phyloP scores from a whole-genome alignment of 23 tunicate genomes.

The Clavelina lepadiformis region DNA sequence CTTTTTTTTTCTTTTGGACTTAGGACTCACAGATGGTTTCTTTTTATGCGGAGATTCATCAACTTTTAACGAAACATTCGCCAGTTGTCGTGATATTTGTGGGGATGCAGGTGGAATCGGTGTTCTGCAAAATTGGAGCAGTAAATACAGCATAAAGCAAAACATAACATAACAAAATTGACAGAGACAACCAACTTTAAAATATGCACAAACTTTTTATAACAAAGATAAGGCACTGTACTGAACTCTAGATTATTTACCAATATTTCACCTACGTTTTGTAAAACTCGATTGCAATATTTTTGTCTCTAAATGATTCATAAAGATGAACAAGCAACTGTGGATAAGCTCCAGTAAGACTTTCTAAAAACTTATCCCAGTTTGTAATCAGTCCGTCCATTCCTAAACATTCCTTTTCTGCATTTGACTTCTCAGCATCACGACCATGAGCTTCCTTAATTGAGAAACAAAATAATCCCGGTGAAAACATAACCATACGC shows the following conservation, averaged over 20 bases:
- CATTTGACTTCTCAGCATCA: constrained; percentile 4
- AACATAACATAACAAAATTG: background rate
- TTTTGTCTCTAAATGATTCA: constrained; percentile 5
- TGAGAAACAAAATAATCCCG: no score
- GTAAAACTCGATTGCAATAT: constrained; percentile 14
- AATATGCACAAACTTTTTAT: no score
- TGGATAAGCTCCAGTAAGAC: constrained; percentile 16
- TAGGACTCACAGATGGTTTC: no score
- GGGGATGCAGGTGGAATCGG: no score
- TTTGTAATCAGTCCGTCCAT: constrained; percentile 2
- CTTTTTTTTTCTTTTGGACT: no score
- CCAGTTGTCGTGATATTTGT: no score
- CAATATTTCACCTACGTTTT: constrained; percentile 3
- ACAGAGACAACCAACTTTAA: no score
- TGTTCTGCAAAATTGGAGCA: no score
- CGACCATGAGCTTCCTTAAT: constrained; percentile 15
- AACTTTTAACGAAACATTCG: no score
- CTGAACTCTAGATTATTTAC: background rate
- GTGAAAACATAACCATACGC: no score
- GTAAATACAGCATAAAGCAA: background rate
- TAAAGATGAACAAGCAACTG: constrained; percentile 40
- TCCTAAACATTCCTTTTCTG: background rate
- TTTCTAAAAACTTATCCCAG: constrained; percentile 7
- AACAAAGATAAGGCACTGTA: no score
- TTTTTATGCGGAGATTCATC: no score